These are phyloP conservation scores for Schizopygopsis pylzovi DNA, from an alignment of 2,797 vertebrate species.

Conservation along the genomic window DNA sequence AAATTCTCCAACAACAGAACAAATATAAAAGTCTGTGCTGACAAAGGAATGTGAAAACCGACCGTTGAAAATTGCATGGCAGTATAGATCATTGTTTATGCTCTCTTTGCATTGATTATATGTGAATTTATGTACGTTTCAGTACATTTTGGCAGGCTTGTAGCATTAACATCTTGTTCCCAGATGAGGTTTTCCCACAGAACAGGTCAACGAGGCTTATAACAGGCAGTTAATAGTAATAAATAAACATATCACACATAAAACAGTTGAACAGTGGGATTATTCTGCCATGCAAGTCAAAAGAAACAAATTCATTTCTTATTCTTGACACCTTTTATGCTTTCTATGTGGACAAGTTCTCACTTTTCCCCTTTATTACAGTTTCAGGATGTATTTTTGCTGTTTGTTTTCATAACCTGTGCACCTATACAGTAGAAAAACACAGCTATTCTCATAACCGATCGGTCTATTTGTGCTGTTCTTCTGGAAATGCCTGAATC, in stretches of 20 bases:
- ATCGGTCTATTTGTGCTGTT: constrained; percentile 43
- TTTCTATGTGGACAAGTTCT: constrained; percentile 49
- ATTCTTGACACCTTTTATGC: constrained; percentile 48
- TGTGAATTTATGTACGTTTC: constrained; percentile 59
- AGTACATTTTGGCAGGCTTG: constrained; percentile 70
- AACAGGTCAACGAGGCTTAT: constrained; percentile 25
- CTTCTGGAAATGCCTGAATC: constrained; percentile 67
- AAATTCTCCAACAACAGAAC: constrained; percentile 53
- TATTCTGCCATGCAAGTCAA: constrained; percentile 76
- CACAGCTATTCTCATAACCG: not conserved
- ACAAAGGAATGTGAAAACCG: constrained; percentile 50
- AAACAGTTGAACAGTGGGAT: constrained; percentile 70
- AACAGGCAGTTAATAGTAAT: constrained; percentile 72
- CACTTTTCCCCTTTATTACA: not conserved
- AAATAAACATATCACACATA: constrained; percentile 71
- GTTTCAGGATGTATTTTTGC: not conserved
- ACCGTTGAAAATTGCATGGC: constrained; percentile 61
- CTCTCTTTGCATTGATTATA: constrained; percentile 27
- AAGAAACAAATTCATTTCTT: constrained; percentile 65
- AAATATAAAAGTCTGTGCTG: constrained; percentile 48
- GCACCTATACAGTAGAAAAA: not conserved
- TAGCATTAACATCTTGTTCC: constrained; percentile 72
- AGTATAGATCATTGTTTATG: constrained; percentile 52
- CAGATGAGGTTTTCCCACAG: constrained; percentile 58
- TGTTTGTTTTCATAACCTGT: not conserved